A percentile compares a stretch with the other conserved stretches of the same genome.
These are phyloP conservation scores for Drosophila subobscura DNA, from an alignment of 1,140 invertebrate genomes.

Conservation along the genomic window DNA sequence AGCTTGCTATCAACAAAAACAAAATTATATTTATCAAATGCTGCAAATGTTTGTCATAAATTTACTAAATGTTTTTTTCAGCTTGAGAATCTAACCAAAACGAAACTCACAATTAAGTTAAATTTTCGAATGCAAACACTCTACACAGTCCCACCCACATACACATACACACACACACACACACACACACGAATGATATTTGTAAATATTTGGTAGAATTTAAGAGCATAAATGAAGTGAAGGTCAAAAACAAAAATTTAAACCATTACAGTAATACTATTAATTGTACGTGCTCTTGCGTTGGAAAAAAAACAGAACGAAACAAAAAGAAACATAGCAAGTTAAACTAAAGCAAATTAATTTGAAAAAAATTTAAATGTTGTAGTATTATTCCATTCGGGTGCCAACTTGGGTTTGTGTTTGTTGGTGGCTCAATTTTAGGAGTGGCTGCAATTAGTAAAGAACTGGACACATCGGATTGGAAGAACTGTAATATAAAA, in stretches of 20 bases:
- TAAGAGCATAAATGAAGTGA: slow-evolving; percentile 64
- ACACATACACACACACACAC: slow-evolving; percentile 4
- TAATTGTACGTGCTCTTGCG: slow-evolving; percentile 60
- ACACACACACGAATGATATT: slow-evolving; percentile 52
- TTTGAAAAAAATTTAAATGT: slow-evolving; percentile 14
- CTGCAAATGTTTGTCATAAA: slow-evolving; percentile 26
- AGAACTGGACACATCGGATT: neutral
- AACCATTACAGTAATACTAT: slow-evolving; percentile 17
- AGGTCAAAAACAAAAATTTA: slow-evolving; percentile 27
- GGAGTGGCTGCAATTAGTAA: neutral
- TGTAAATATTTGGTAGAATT: slow-evolving; percentile 69
- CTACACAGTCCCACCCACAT: too few species aligned
- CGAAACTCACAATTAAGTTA: slow-evolving; percentile 18
- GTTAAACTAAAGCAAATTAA: slow-evolving; percentile 46
- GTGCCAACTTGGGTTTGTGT: slow-evolving; percentile 5
- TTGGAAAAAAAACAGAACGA: slow-evolving; percentile 34
- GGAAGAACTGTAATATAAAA: too few species aligned
- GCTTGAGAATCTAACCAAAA: slow-evolving; percentile 32
- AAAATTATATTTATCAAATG: slow-evolving; percentile 45
- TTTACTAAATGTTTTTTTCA: slow-evolving; percentile 26
- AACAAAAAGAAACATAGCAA: slow-evolving; percentile 18
- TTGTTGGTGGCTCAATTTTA: slow-evolving; percentile 9
- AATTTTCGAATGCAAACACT: slow-evolving; percentile 20
- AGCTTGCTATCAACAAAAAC: slow-evolving; percentile 33
- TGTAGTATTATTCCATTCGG: slow-evolving; percentile 1